A percentile compares a stretch with the other conserved stretches of the same genome.
These are phyloP conservation scores for Thalassoma bifasciatum DNA, from an alignment of 2,113 vertebrate species.

Conservation along the genomic window DNA sequence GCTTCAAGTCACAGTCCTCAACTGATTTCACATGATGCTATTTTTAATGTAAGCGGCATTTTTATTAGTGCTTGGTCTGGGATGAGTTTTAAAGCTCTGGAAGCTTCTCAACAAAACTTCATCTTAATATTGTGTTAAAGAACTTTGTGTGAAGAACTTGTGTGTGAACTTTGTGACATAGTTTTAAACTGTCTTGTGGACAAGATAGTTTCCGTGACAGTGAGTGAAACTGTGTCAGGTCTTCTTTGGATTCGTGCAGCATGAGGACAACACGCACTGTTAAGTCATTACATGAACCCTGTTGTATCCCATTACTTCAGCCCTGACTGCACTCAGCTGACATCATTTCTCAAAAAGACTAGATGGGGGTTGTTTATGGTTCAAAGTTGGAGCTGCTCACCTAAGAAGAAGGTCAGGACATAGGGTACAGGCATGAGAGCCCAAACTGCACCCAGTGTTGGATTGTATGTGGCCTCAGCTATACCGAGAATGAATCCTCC, in stretches of 20 bases:
- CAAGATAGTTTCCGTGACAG: no score
- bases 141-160: not conserved
- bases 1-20: constrained; percentile 46
- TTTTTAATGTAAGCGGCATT: constrained; percentile 65
- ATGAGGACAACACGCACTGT: not conserved
- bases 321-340: not conserved
- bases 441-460: constrained; percentile 86
- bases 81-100: not conserved
- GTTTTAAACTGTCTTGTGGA: not conserved
- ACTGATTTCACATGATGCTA: constrained; percentile 58
- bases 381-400: constrained; percentile 73
- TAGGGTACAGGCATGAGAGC: constrained; percentile 86
- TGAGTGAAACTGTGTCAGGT: no score
- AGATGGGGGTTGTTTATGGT: not conserved
- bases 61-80: constrained; percentile 49
- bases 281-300: not conserved
- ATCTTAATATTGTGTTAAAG: not conserved
- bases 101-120: not conserved
- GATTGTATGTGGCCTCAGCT: constrained; percentile 87
- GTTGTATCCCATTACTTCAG: constrained; percentile 3
- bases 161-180: no score
- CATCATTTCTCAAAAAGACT: not conserved
- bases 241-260: no score
- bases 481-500: constrained; percentile 88
- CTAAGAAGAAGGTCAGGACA: constrained; percentile 85